These are phyloP conservation scores for Philypnodon macrostomus DNA, from an alignment of 2,797 vertebrate species.

Conservation along the genomic window DNA sequence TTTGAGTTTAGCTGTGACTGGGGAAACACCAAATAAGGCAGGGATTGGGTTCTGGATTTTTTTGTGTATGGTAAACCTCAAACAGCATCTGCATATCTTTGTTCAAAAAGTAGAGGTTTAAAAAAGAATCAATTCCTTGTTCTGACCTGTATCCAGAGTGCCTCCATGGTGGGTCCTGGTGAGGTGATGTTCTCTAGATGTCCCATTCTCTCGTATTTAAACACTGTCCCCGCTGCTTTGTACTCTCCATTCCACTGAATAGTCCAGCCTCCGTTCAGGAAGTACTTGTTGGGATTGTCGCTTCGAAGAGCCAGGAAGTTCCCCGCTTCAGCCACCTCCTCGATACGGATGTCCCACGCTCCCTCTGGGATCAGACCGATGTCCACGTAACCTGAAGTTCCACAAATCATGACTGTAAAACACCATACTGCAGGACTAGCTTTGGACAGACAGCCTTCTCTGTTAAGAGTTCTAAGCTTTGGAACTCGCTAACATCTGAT, in stretches of 20 bases:
- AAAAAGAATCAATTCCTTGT: neutral
- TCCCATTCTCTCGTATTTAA: slow-evolving; percentile 87
- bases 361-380: slow-evolving; percentile 92
- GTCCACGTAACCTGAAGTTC: slow-evolving; percentile 93
- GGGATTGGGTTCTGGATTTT: too few species aligned
- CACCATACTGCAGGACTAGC: too few species aligned
- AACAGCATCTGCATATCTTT: too few species aligned
- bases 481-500: too few species aligned
- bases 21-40: too few species aligned
- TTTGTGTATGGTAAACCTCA: too few species aligned
- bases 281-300: slow-evolving; percentile 86
- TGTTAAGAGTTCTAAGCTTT: too few species aligned
- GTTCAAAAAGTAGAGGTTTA: too few species aligned
- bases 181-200: slow-evolving; percentile 93
- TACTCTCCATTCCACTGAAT: slow-evolving; percentile 97
- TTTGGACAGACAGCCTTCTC: too few species aligned
- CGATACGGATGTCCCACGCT: slow-evolving; percentile 86
- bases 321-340: slow-evolving; percentile 87
- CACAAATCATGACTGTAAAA: neutral
- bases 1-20: too few species aligned
- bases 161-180: slow-evolving; percentile 88
- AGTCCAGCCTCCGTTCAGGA: slow-evolving; percentile 92
- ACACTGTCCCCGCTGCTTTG: slow-evolving; percentile 88
- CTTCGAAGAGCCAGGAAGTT: slow-evolving; percentile 92
- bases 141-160: slow-evolving; percentile 93